Percentiles rank a stretch among this genome's conserved stretches.
These are phyloP conservation scores for Exephanes ischioxanthus DNA, from an alignment of 2,888 invertebrate genomes.

Conservation along the genomic window DNA sequence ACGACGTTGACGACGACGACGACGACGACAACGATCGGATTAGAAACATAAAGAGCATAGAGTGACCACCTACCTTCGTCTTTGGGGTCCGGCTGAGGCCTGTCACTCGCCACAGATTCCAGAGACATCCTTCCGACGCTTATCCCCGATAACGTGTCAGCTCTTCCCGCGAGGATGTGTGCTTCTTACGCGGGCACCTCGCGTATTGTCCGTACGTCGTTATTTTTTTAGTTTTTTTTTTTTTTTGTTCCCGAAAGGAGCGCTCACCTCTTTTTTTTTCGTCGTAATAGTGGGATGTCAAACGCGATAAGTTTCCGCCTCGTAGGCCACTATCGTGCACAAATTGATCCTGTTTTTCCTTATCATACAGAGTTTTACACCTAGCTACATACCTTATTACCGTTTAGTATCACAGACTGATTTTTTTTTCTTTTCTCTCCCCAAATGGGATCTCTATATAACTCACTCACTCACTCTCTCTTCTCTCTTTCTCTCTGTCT, in stretches of 20 bases:
- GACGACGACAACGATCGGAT: not conserved
- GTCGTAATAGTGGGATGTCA: conserved; percentile 7
- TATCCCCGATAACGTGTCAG: conserved; percentile 68
- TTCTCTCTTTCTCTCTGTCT: conserved; percentile 34
- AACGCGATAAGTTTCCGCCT: conserved; percentile 55
- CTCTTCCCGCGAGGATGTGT: conserved; percentile 65
- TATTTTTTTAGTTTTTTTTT: conserved; percentile 27
- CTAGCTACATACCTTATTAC: conserved; percentile 79
- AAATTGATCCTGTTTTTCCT: conserved; percentile 65
- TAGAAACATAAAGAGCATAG: conserved; percentile 25
- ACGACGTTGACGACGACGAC: no score
- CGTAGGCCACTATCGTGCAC: conserved; percentile 69
- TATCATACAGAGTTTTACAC: conserved; percentile 75
- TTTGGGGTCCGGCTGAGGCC: conserved; percentile 76
- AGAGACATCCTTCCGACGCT: conserved; percentile 77
- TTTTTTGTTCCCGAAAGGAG: not conserved
- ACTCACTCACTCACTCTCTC: conserved; percentile 29
- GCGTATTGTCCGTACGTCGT: conserved; percentile 51
- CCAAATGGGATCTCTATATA: conserved; percentile 48
- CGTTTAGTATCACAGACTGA: conserved; percentile 83
- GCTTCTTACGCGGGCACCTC: conserved; percentile 57
- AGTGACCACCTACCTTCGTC: conserved; percentile 73
- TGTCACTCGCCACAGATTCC: conserved; percentile 81
- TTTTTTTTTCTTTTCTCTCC: conserved; percentile 70
- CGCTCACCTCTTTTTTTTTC: not conserved